Conservation (phyloP, 2,113 vertebrate genomes). For the Catagonus wagneri region DNA sequence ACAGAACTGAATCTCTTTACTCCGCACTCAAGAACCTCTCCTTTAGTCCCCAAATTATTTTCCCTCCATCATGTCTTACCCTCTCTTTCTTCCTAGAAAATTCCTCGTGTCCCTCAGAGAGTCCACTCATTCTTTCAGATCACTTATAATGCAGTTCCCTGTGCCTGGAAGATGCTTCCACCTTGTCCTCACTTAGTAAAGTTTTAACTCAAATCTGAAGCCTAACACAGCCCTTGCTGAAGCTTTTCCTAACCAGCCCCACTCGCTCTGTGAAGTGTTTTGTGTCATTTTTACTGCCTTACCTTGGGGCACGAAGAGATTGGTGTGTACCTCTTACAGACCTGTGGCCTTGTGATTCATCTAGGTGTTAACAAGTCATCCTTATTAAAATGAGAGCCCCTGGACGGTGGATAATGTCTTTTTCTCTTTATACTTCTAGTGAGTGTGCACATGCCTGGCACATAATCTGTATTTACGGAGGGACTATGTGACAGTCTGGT, state of each 20-base stretch:
- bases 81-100: background rate
- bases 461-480: background rate
- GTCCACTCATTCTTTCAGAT: background rate
- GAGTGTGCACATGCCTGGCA: background rate
- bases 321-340: background rate
- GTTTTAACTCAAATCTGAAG: background rate
- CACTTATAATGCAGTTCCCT: background rate
- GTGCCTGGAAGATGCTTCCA: background rate
- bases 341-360: background rate
- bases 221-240: too few relatives aligned
- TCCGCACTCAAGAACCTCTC: background rate
- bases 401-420: background rate
- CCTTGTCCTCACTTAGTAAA: background rate
- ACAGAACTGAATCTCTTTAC: background rate
- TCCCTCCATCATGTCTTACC: background rate
- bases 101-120: background rate
- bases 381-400: background rate
- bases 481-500: background rate
- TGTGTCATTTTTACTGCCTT: background rate
- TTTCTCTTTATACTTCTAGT: background rate
- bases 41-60: background rate
- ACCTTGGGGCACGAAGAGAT: background rate
- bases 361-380: background rate
- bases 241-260: background rate
- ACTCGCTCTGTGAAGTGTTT: background rate